Conservation (phyloP, 2,113 vertebrate species). For the Perca schrenkii region DNA sequence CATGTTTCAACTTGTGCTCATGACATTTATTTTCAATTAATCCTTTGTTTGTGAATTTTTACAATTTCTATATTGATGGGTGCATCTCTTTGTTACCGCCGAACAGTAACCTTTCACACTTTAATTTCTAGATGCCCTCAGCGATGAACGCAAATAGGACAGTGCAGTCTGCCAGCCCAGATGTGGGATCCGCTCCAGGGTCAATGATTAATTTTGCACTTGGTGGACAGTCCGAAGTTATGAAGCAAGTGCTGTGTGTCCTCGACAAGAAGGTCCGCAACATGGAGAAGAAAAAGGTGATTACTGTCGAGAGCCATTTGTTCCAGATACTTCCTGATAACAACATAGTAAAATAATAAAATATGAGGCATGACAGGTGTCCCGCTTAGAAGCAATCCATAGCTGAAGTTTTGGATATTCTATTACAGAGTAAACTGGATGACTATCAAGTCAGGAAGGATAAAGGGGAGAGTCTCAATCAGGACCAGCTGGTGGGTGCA, state of each 20-base stretch:
- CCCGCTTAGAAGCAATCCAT: neutral
- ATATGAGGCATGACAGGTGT: neutral
- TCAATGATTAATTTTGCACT: conserved; percentile 73
- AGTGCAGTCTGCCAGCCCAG: conserved; percentile 83
- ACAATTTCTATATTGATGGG: neutral
- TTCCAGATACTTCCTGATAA: neutral
- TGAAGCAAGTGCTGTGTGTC: conserved; percentile 95
- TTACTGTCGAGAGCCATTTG: neutral
- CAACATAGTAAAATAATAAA: too few relatives aligned
- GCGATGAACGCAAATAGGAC: conserved; percentile 91
- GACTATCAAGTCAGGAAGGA: conserved; percentile 95
- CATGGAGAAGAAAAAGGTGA: conserved; percentile 98
- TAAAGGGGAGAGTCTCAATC: conserved; percentile 95
- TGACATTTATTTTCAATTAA: neutral
- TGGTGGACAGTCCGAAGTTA: conserved; percentile 86
- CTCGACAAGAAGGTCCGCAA: conserved; percentile 97
- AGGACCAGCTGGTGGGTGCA: conserved; percentile 93
- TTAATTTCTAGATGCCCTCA: conserved; percentile 90
- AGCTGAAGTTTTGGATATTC: conserved; percentile 11
- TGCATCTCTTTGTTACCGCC: neutral
- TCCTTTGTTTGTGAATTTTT: neutral
- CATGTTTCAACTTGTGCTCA: neutral
- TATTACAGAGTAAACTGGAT: conserved; percentile 92
- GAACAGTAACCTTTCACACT: neutral
- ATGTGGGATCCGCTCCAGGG: conserved; percentile 86